phyloP scores from a whole-genome alignment of 2,888 invertebrate genomes.

The Trichogramma dendrolimi region DNA sequence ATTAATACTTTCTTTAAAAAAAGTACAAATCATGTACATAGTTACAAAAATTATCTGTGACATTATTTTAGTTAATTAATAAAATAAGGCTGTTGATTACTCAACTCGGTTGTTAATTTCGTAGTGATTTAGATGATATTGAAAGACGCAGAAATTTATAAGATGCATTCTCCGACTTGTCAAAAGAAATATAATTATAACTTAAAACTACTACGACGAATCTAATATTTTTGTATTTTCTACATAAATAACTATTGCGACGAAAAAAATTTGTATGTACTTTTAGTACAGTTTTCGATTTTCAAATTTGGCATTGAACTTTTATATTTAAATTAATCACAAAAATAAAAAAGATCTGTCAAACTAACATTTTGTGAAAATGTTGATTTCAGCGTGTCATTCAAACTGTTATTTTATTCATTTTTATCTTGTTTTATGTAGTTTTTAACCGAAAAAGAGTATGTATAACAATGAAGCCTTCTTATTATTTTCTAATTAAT shows the following conservation, averaged over 20 bases:
- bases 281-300: too few relatives aligned
- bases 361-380: too few relatives aligned
- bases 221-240: constrained; percentile 14
- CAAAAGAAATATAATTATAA: constrained; percentile 4
- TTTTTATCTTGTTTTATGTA: not conserved
- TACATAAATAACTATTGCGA: not conserved
- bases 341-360: too few relatives aligned
- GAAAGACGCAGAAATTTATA: constrained; percentile 10
- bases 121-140: constrained; percentile 14
- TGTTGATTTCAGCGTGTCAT: too few relatives aligned
- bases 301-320: too few relatives aligned
- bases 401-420: too few relatives aligned
- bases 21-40: too few relatives aligned
- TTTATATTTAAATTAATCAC: too few relatives aligned
- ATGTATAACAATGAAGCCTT: constrained; percentile 19
- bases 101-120: constrained; percentile 24
- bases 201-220: not conserved
- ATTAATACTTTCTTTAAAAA: too few relatives aligned
- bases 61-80: not conserved
- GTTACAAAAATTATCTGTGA: too few relatives aligned
- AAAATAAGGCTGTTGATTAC: constrained; percentile 20
- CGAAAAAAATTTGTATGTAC: too few relatives aligned
- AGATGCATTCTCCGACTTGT: constrained; percentile 10
- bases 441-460: constrained; percentile 23
- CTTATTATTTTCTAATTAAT: constrained; percentile 2